Evolutionary conservation across 2,113 vertebrate species (phyloP).

Genomic region (Axis porcinus): DNA sequence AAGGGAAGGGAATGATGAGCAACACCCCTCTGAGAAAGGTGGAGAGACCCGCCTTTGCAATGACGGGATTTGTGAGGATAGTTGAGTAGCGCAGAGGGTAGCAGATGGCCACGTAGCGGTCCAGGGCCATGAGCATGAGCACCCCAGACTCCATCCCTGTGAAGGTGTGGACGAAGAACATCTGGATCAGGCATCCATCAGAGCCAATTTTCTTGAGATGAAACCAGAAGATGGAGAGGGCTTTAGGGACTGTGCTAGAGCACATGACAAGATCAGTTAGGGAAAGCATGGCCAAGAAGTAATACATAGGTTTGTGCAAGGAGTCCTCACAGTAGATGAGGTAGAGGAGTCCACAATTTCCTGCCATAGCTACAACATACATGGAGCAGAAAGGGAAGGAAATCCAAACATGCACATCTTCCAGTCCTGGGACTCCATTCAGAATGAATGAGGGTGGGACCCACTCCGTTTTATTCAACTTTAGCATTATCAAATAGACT

Average conservation of each 20-base stretch:
- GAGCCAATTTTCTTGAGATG: too few relatives aligned
- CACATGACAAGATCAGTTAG: background rate
- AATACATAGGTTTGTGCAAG: conserved; percentile 47
- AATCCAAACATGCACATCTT: conserved; percentile 28
- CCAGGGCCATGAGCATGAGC: conserved; percentile 67
- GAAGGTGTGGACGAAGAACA: too few relatives aligned
- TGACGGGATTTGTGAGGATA: conserved; percentile 47
- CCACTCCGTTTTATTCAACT: background rate
- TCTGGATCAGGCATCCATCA: too few relatives aligned
- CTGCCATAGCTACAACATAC: conserved; percentile 6
- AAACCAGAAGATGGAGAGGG: too few relatives aligned
- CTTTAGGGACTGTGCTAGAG: too few relatives aligned
- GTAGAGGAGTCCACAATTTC: conserved; percentile 41
- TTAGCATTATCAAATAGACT: background rate
- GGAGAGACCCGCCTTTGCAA: conserved; percentile 22
- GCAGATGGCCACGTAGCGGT: conserved; percentile 66
- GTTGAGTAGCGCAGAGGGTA: conserved; percentile 57
- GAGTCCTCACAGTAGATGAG: conserved; percentile 18
- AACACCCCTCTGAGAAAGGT: conserved; percentile 54
- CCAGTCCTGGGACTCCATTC: conserved; percentile 47
- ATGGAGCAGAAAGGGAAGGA: conserved; percentile 64
- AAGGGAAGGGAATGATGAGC: conserved; percentile 54
- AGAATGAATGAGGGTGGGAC: conserved; percentile 45
- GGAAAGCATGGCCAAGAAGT: conserved; percentile 76
- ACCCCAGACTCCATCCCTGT: conserved; percentile 48